These are phyloP conservation scores for Polypedilum pembai DNA, from an alignment of 1,140 invertebrate species.

Conservation along the genomic window DNA sequence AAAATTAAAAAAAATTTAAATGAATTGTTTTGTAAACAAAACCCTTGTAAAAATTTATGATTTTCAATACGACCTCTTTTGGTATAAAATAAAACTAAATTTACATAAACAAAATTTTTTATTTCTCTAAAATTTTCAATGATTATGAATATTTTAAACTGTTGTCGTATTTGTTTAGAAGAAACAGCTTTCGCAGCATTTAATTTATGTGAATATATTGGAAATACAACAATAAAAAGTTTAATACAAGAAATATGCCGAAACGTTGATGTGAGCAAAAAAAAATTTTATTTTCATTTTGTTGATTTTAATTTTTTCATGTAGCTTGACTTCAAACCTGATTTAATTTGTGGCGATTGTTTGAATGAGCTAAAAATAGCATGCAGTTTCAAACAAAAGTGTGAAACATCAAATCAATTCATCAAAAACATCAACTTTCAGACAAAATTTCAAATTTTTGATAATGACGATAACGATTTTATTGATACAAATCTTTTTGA, in stretches of 20 bases:
- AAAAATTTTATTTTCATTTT: background rate
- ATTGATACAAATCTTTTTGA: slow-evolving; percentile 13
- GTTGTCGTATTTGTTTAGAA: slow-evolving; percentile 10
- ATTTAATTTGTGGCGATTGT: background rate
- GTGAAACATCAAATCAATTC: slow-evolving; percentile 13
- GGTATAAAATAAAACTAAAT: too few species aligned
- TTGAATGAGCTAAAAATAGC: background rate
- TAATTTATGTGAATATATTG: background rate
- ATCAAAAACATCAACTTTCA: slow-evolving; percentile 29
- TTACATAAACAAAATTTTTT: too few species aligned
- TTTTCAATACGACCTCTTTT: too few species aligned
- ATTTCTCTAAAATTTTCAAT: too few species aligned
- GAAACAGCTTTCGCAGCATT: background rate
- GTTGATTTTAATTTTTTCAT: background rate
- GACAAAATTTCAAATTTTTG: slow-evolving; percentile 16
- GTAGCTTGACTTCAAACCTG: background rate
- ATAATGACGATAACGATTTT: background rate
- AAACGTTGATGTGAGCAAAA: background rate
- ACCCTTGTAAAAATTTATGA: too few species aligned
- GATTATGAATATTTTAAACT: background rate
- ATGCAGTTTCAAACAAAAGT: background rate
- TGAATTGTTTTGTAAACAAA: too few species aligned
- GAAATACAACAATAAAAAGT: background rate
- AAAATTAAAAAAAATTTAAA: too few species aligned
- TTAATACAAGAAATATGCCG: background rate